These are phyloP conservation scores for Simalia tracyae DNA, from an alignment of 2,797 vertebrate genomes.

Conservation along the genomic window DNA sequence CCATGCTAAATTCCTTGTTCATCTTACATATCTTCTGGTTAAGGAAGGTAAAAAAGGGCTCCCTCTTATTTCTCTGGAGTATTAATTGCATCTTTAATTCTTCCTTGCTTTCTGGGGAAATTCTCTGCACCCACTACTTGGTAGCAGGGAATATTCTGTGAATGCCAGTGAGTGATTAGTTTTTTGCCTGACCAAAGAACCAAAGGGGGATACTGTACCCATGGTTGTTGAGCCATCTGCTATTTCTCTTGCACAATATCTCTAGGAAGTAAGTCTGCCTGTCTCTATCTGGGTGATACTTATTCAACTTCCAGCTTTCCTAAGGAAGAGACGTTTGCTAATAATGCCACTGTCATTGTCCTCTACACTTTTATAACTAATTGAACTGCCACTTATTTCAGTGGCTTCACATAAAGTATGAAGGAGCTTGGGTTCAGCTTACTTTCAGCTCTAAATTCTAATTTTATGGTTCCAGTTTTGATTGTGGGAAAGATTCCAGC, in stretches of 20 bases:
- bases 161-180: not conserved
- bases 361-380: not conserved
- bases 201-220: not conserved
- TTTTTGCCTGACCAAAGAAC: not conserved
- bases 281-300: not conserved
- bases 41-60: not conserved
- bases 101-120: not conserved
- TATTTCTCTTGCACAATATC: not conserved
- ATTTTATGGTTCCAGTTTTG: not conserved
- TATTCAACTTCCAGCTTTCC: not conserved
- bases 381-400: not conserved
- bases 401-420: not conserved
- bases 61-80: not conserved
- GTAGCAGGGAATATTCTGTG: not conserved
- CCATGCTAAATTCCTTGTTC: not conserved
- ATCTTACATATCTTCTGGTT: not conserved
- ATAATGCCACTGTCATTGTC: not conserved
- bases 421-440: not conserved
- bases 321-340: no score
- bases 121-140: not conserved
- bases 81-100: not conserved
- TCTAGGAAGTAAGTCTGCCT: not conserved
- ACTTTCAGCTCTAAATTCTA: not conserved
- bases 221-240: not conserved
- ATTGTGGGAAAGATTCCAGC: not conserved